Evolutionary conservation across 2,113 vertebrate genomes (phyloP), one percentile per base, ranked within the genome.

Genomic region (Pavo muticus): DNA sequence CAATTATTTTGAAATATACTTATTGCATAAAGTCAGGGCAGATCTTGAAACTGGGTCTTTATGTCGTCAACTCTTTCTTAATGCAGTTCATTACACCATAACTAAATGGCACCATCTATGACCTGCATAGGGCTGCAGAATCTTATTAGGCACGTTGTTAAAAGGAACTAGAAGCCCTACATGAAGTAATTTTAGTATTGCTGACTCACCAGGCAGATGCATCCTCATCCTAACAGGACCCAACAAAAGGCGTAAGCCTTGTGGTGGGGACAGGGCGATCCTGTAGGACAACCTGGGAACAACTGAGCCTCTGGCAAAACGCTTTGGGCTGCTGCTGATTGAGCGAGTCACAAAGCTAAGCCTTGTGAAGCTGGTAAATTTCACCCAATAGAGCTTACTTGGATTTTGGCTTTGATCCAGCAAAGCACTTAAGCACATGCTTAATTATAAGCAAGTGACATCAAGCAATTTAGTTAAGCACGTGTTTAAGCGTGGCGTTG

Each of bases 381-480:
- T 88, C 76, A 88, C 94, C 90, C 90, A 85, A 44, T 9, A 80
- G 64, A 93, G 87, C 4, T 91, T 76, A 79, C 37, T 81, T 63
- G 82, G 88, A 84, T 82, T 77, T 92, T 94, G 94, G 96, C 77
- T 91, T 82, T 64, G 14, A 67, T 78, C 94, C 90, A 87, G 40
- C 56, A 47, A 29, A 65, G 89, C 64, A 85, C 85, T 97, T 95
- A 94, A 96, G 92, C 91, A 90, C 85, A 64, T 56, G 90, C 84
- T 87, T 84, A 96, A 93, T 96, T 96, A 93, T 93, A 94, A 80
- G 90, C 90, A 87, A 93, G 87, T 93, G 93, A 94, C 95, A 96
- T 1, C 24, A 65, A 93, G 87, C 63, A 90, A 88, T 48, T n/a
- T 45, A 84, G 80, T 37, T 84, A 65, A 70, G n/a, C 81, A 76